These are phyloP conservation scores for Tenthredo amoena DNA, from an alignment of 2,888 invertebrate species.

Conservation along the genomic window DNA sequence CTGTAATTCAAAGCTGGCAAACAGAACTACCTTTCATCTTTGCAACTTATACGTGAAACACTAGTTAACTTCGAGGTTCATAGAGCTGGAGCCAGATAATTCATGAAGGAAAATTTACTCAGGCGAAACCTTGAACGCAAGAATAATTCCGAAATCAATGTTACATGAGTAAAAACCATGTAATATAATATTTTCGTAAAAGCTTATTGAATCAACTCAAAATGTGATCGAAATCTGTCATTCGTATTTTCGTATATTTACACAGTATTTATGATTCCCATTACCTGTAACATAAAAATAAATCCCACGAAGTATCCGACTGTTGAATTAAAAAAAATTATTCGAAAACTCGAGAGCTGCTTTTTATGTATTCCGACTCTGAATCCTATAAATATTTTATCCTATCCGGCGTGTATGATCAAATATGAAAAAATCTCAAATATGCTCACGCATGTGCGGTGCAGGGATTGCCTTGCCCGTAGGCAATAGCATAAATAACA, in stretches of 20 bases:
- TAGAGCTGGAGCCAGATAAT: background rate
- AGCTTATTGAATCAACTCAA: background rate
- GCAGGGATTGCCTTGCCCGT: background rate
- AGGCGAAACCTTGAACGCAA: background rate
- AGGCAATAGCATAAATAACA: constrained; percentile 2
- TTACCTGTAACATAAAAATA: background rate
- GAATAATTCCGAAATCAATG: background rate
- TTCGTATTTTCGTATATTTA: background rate
- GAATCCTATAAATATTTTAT: background rate
- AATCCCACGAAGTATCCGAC: background rate
- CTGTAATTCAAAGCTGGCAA: background rate
- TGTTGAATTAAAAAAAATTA: no score
- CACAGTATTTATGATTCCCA: background rate
- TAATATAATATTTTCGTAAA: background rate
- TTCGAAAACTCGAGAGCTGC: no score
- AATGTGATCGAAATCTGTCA: background rate
- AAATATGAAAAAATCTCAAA: background rate
- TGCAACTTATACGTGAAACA: background rate
- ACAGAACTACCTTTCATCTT: constrained; percentile 2
- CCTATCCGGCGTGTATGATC: background rate
- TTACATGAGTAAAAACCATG: background rate
- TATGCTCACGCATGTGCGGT: background rate
- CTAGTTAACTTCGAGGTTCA: background rate
- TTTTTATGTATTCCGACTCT: background rate
- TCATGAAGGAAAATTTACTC: background rate